phyloP scores from a whole-genome alignment of 2,113 vertebrate species.

The Pogonocichla stellata region DNA sequence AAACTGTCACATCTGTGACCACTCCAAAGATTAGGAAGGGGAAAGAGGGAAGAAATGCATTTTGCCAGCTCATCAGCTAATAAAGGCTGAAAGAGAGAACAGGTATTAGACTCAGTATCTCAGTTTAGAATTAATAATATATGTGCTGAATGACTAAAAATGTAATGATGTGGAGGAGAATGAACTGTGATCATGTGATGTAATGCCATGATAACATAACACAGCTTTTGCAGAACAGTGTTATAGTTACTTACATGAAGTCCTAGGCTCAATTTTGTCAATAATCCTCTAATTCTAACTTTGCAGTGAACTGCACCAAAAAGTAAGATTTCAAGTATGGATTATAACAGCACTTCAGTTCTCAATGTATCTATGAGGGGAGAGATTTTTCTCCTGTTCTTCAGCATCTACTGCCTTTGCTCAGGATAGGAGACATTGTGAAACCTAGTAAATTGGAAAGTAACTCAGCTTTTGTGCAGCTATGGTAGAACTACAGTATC shows the following conservation, averaged over 20 bases:
- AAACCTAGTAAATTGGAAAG: not conserved
- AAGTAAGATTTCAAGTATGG: not conserved
- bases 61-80: slow-evolving; percentile 50
- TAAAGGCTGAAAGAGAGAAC: slow-evolving; percentile 49
- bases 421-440: rapidly evolving
- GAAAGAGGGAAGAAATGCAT: slow-evolving; percentile 38
- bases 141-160: not conserved
- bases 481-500: not conserved
- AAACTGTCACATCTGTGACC: slow-evolving; percentile 34
- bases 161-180: not conserved
- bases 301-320: not conserved
- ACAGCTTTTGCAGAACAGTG: not conserved
- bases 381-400: not conserved
- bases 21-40: slow-evolving; percentile 27
- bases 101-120: slow-evolving; percentile 11
- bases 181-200: not conserved
- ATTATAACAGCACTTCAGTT: not conserved
- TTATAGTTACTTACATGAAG: rapidly evolving
- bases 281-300: not conserved
- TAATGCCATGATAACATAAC: not conserved
- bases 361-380: not conserved
- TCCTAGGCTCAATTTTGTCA: not conserved
- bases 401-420: not conserved
- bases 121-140: not conserved
- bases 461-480: not conserved